Evolutionary conservation across 1,140 invertebrate genomes (phyloP).

Genomic region (Philotrypesis tridentata): DNA sequence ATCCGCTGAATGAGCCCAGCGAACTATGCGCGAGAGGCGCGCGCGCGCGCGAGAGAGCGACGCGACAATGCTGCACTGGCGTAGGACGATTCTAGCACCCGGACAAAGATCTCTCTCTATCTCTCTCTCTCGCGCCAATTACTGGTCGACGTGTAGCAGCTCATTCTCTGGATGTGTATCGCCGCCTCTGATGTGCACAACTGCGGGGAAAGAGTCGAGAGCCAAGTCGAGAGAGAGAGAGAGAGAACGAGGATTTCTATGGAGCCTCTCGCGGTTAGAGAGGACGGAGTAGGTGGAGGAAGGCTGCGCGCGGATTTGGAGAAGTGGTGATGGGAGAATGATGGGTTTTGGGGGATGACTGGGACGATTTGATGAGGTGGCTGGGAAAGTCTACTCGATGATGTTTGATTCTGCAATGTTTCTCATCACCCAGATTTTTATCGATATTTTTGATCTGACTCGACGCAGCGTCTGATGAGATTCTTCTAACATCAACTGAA

Average conservation of each 20-base stretch:
- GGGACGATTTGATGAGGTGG: too few relatives aligned
- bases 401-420: too few relatives aligned
- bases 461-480: too few relatives aligned
- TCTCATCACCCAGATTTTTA: too few relatives aligned
- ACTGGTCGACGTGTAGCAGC: slow-evolving; percentile 64
- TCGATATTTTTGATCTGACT: too few relatives aligned
- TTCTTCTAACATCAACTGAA: too few relatives aligned
- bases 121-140: too few relatives aligned
- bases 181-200: too few relatives aligned
- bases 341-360: too few relatives aligned
- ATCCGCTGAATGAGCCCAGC: slow-evolving; percentile 66
- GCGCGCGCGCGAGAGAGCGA: slow-evolving; percentile 48
- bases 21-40: slow-evolving; percentile 67
- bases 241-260: not conserved
- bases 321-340: not conserved
- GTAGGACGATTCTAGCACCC: slow-evolving; percentile 56
- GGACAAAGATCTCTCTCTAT: slow-evolving; percentile 67
- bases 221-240: not conserved
- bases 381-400: too few relatives aligned
- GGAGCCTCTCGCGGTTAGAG: not conserved
- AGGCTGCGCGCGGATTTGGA: not conserved
- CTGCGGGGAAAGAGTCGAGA: not conserved
- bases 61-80: slow-evolving; percentile 58
- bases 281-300: not conserved
- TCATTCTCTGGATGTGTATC: not conserved